These are phyloP conservation scores for Hyla sarda DNA, from an alignment of 2,113 vertebrate species.

Conservation along the genomic window DNA sequence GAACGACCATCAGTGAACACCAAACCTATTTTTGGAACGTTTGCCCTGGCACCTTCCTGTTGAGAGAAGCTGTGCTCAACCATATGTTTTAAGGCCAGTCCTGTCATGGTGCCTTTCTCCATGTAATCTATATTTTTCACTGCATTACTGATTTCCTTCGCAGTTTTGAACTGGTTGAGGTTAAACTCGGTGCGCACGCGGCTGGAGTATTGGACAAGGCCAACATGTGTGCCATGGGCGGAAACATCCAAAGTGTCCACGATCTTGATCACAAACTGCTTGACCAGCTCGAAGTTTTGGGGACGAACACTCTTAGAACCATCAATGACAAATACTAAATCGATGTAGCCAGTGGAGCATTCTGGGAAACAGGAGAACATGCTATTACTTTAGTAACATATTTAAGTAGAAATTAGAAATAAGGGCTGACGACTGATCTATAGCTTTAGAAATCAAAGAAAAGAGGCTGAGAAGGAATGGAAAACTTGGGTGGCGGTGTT, in stretches of 20 bases:
- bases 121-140: slow-evolving; percentile 93
- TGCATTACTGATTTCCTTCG: slow-evolving; percentile 87
- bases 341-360: slow-evolving; percentile 85
- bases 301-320: slow-evolving; percentile 97
- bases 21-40: slow-evolving; percentile 86
- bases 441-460: background rate
- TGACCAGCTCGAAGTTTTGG: slow-evolving; percentile 95
- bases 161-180: slow-evolving; percentile 84
- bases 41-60: slow-evolving; percentile 82
- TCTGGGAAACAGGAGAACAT: slow-evolving; percentile 68
- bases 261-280: slow-evolving; percentile 94
- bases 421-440: background rate
- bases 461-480: no score
- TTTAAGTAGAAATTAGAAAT: background rate
- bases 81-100: slow-evolving; percentile 94
- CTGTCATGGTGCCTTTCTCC: slow-evolving; percentile 99
- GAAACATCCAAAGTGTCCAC: slow-evolving; percentile 95
- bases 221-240: slow-evolving; percentile 84
- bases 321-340: slow-evolving; percentile 92
- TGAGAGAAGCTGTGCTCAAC: slow-evolving; percentile 94
- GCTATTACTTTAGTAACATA: background rate
- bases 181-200: slow-evolving; percentile 93
- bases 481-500: no score
- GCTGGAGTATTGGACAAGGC: slow-evolving; percentile 95
- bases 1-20: slow-evolving; percentile 97